Evolutionary conservation across 64 coral and sea anemone species (phyloP).

Genomic region (Actinia equina): DNA sequence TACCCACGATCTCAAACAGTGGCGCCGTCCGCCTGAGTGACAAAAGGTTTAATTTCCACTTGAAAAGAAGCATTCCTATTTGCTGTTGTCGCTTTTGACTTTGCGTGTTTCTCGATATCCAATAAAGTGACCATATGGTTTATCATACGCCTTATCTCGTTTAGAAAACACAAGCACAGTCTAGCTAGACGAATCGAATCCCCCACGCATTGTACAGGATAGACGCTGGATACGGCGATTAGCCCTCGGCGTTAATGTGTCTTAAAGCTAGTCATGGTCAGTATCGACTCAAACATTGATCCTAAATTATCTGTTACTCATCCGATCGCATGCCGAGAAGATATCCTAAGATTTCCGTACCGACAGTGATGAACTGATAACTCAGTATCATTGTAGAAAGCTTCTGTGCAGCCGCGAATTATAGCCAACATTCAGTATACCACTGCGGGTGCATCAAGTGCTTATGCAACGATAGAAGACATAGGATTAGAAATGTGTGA

Average conservation of each 20-base stretch:
- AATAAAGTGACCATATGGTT: background rate
- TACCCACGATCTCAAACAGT: too few species aligned
- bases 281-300: background rate
- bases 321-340: conserved; percentile 6
- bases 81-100: background rate
- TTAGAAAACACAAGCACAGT: background rate
- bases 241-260: background rate
- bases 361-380: background rate
- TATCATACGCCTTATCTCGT: background rate
- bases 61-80: background rate
- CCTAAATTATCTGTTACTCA: background rate
- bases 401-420: background rate
- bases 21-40: too few species aligned
- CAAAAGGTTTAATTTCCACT: background rate
- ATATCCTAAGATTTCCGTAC: conserved; percentile 1
- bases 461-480: too few species aligned
- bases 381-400: too few species aligned
- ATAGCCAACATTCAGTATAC: background rate
- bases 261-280: background rate
- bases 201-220: background rate
- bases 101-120: background rate
- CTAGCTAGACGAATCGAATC: background rate
- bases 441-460: background rate
- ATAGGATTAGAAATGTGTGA: too few species aligned
- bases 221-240: background rate